Evolutionary conservation across 2,888 invertebrate species (phyloP), one percentile per base, ranked within the genome.

Genomic region (Phaedon cochleariae): DNA sequence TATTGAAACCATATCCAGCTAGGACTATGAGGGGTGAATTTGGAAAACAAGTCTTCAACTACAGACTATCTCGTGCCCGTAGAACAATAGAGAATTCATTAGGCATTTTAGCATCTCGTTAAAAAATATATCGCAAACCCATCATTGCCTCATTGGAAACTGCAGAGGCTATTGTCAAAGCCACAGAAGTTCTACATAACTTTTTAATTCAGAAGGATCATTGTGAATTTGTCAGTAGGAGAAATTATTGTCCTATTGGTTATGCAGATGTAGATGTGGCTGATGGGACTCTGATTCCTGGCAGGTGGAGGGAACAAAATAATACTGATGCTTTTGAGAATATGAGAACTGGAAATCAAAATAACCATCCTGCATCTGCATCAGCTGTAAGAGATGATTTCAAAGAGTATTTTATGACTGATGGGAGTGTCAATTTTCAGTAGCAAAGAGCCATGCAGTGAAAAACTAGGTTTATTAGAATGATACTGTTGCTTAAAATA

Each of bases 31-130:
- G 48, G n/a, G n/a, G n/a, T n/a, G n/a, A n/a, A n/a, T n/a, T n/a
- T n/a, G n/a, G n/a, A 48, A 48, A 17, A 48, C 1, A 48, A 20
- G n/a, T 48, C 7, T 48, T 48, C 48, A 48, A 48, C 62, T 73
- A 68, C 53, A 49, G 71, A 7, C 46, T 72, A 5, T 54, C 58
- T 21, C 49, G 71, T 12, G 69, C 64, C 7, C 37, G 73, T 5
- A n/a, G 73, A 0, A 17, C 55, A 29, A 70, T 72, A 20, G 67
- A 70, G 64, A 73, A 73, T 45, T 41, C 54, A 1, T 70, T 70
- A 62, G 73, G 69, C 0, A 69, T 72, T 59, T 52, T 70, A 29
- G 62, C 48, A 48, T 46, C 70, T 5, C 55, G 71, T 31, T 72
- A 68, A 67, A 20, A 67, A 59, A 72, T 68, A 60, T 68, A 54